A percentile compares a stretch with the other conserved stretches of the same genome.
Conservation (phyloP, 1,140 invertebrate genomes). For the Helicorthomorpha holstii region DNA sequence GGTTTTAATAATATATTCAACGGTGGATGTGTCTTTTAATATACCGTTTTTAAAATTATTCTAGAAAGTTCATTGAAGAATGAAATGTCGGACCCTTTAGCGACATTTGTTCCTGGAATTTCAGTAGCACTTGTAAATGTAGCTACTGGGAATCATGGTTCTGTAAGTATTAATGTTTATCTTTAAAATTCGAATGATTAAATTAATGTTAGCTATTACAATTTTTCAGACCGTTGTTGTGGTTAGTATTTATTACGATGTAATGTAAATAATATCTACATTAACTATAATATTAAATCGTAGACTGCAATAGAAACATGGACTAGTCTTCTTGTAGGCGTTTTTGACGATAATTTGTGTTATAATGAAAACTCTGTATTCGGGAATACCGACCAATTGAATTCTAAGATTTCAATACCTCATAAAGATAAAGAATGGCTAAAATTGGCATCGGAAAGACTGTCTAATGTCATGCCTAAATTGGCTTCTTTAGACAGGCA, state of each 20-base stretch:
- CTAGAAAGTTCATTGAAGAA: no score
- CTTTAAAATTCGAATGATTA: neutral
- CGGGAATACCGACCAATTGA: neutral
- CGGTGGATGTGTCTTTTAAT: no score
- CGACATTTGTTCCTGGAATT: neutral
- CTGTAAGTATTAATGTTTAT: neutral
- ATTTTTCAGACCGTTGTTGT: neutral
- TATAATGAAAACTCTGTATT: neutral
- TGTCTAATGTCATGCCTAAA: neutral
- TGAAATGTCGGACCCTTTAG: no score
- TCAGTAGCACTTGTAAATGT: neutral
- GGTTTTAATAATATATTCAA: no score
- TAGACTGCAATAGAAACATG: neutral
- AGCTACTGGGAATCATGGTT: neutral
- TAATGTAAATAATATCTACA: neutral
- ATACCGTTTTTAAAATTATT: no score
- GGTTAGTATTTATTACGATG: neutral
- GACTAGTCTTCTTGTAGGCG: neutral
- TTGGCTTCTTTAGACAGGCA: neutral
- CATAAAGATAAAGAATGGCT: neutral
- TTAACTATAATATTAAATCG: neutral
- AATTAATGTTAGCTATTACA: neutral
- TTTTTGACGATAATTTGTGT: neutral
- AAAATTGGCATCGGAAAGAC: neutral
- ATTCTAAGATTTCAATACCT: neutral